Conservation (phyloP, 2,888 invertebrate genomes). For the Orthonevra nobilis region DNA sequence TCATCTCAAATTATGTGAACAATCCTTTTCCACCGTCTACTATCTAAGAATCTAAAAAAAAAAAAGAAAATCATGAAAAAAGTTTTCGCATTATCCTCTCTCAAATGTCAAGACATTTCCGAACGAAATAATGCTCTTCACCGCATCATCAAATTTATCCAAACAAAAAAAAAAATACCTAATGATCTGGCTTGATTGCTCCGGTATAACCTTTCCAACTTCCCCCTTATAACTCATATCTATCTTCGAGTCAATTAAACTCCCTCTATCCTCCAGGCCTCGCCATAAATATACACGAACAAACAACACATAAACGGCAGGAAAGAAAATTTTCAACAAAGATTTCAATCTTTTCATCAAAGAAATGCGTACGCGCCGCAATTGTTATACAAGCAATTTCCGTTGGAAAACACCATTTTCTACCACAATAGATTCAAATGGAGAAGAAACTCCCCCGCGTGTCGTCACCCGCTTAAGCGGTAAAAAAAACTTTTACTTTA, state of each 20-base stretch:
- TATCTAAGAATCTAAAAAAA: neutral
- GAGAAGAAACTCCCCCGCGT: neutral
- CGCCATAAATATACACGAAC: too few species aligned
- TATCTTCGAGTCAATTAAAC: slow-evolving; percentile 45
- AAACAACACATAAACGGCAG: slow-evolving; percentile 9
- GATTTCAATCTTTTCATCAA: slow-evolving; percentile 59
- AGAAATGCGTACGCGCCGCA: slow-evolving; percentile 55
- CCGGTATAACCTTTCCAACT: slow-evolving; percentile 26
- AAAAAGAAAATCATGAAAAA: too few species aligned
- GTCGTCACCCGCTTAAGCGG: too few species aligned
- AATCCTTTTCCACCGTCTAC: neutral
- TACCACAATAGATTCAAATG: slow-evolving; percentile 54
- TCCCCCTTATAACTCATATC: neutral
- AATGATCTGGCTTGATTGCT: slow-evolving; percentile 31
- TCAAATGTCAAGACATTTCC: too few species aligned
- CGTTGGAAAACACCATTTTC: slow-evolving; percentile 48
- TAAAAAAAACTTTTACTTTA: neutral
- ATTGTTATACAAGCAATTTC: slow-evolving; percentile 67
- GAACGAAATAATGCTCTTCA: neutral
- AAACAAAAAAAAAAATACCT: slow-evolving; percentile 16
- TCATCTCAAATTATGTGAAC: too few species aligned
- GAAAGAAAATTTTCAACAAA: slow-evolving; percentile 41
- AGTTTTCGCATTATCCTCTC: too few species aligned
- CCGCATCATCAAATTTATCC: neutral
- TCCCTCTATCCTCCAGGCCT: slow-evolving; percentile 7